Percentiles rank a stretch among this genome's conserved stretches.
Evolutionary conservation across 1,140 invertebrate genomes (phyloP).

Genomic region (Euwallacea fornicatus): DNA sequence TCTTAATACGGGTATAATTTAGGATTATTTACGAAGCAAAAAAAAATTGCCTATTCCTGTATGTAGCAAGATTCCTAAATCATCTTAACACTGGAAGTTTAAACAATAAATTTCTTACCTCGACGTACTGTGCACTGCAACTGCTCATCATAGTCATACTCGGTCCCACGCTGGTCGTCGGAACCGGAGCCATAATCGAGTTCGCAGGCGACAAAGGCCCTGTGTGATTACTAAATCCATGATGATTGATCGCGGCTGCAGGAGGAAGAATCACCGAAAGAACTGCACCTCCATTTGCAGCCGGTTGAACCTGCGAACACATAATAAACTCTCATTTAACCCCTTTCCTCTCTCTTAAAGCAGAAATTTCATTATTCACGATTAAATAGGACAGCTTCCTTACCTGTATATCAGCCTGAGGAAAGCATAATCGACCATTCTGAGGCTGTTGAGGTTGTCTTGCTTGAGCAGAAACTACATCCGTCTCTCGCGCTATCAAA

Average conservation of each 20-base stretch:
- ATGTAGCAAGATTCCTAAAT: no score
- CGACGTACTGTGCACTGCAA: conserved; percentile 63
- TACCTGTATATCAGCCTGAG: conserved; percentile 57
- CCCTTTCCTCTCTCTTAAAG: not conserved
- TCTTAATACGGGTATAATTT: no score
- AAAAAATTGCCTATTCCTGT: no score
- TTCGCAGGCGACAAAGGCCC: conserved; percentile 24
- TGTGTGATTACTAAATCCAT: conserved; percentile 37
- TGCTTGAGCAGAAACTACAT: conserved; percentile 18
- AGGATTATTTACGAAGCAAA: no score
- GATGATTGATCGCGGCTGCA: conserved; percentile 53
- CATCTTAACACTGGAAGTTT: no score
- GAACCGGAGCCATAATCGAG: conserved; percentile 40
- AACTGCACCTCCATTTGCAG: conserved; percentile 68
- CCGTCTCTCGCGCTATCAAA: conserved; percentile 27
- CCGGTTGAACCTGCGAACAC: conserved; percentile 60
- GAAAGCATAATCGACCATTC: conserved; percentile 55
- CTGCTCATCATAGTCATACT: conserved; percentile 60
- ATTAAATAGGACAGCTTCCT: not conserved
- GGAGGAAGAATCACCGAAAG: conserved; percentile 80
- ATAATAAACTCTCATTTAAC: not conserved
- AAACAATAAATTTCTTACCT: conserved; percentile 53
- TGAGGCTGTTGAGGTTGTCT: conserved; percentile 44
- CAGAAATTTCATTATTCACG: not conserved
- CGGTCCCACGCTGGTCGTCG: conserved; percentile 39